Evolutionary conservation across 92 coral and sea anemone genomes (phyloP).

Genomic region (Pocillopora grandis): DNA sequence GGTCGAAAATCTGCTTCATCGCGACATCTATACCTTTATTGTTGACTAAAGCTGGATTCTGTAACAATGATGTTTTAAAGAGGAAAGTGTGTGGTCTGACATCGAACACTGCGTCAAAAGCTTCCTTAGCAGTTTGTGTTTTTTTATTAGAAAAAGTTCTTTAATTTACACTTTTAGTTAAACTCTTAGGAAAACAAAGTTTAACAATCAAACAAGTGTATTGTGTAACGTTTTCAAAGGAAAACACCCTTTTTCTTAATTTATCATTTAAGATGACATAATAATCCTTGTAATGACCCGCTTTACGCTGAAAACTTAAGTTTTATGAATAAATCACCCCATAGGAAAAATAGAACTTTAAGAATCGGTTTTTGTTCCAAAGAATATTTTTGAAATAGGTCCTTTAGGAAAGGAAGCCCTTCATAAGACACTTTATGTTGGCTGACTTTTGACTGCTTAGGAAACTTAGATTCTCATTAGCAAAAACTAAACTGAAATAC

Average conservation of each 20-base stretch:
- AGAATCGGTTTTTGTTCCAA: neutral
- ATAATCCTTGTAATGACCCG: constrained; percentile 27
- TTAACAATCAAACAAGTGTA: constrained; percentile 8
- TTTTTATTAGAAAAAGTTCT: neutral
- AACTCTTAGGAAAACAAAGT: neutral
- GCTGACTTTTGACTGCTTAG: no score
- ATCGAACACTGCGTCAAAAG: neutral
- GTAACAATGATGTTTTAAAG: no score
- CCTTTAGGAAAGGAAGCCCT: neutral
- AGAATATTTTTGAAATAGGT: neutral
- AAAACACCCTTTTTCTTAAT: neutral
- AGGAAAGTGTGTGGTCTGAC: no score
- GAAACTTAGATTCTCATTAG: neutral
- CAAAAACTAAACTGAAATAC: neutral
- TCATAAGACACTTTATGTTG: no score
- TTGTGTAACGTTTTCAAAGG: neutral
- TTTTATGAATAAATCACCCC: constrained; percentile 17
- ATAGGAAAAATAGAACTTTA: neutral
- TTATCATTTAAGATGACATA: constrained; percentile 16
- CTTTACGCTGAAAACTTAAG: neutral
- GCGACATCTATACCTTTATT: neutral
- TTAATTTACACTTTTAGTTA: constrained; percentile 5
- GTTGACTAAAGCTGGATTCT: no score
- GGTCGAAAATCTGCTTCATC: neutral
- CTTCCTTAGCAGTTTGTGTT: neutral